A percentile compares a stretch with the other conserved stretches of the same genome.
These are phyloP conservation scores for Microcebus murinus DNA, from an alignment of 2,113 vertebrate species.

Conservation along the genomic window DNA sequence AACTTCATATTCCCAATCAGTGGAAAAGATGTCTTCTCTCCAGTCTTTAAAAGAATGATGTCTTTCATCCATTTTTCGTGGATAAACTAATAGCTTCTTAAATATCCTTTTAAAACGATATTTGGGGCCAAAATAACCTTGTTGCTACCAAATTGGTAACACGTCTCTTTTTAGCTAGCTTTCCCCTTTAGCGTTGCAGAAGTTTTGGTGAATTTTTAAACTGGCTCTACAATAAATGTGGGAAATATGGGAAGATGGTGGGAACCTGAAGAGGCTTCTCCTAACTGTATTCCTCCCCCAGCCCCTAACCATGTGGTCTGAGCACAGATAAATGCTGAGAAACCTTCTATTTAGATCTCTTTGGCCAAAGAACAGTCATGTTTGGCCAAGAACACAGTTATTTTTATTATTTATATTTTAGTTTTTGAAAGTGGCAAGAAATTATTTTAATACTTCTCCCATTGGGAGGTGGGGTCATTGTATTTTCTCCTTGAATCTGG, in stretches of 20 bases:
- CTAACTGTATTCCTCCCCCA: neutral
- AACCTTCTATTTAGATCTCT: neutral
- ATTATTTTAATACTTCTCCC: neutral
- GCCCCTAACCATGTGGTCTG: neutral
- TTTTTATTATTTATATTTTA: slow-evolving; percentile 8
- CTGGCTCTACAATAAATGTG: neutral
- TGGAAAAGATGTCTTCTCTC: neutral
- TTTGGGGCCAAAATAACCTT: neutral
- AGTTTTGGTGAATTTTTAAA: neutral
- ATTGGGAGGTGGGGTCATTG: neutral
- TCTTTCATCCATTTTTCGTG: slow-evolving; percentile 10
- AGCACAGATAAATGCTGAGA: neutral
- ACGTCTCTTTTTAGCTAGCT: neutral
- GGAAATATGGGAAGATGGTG: neutral
- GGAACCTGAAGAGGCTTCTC: neutral
- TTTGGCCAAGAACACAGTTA: neutral
- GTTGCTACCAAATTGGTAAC: slow-evolving; percentile 8
- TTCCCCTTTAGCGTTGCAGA: neutral
- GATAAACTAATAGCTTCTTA: slow-evolving; percentile 26
- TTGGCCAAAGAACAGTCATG: neutral
- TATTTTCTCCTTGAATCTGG: neutral
- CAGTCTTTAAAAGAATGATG: slow-evolving; percentile 6
- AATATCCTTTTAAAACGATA: slow-evolving; percentile 30
- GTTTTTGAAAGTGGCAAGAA: neutral
- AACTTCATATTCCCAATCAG: too few species aligned